phyloP scores from a whole-genome alignment of 53 echinoderm and acorn worm species.

The Paracentrotus lividus region DNA sequence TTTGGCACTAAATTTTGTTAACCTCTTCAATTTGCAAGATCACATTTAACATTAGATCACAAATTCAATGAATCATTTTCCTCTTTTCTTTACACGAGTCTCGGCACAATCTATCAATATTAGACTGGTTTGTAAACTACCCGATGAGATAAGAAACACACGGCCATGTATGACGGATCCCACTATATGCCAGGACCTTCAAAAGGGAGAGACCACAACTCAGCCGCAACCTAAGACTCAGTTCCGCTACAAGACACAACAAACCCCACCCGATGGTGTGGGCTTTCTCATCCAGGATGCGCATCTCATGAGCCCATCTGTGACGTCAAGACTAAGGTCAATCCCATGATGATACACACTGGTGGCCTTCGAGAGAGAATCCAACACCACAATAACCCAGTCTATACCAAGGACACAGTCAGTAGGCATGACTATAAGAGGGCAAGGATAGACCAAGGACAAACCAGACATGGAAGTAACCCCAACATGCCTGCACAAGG shows the following conservation, averaged over 20 bases:
- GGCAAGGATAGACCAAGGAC: constrained; percentile 46
- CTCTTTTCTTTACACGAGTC: constrained; percentile 28
- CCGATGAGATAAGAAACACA: constrained; percentile 62
- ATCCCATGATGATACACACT: constrained; percentile 73
- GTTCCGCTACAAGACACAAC: constrained; percentile 78
- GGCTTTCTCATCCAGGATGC: constrained; percentile 93
- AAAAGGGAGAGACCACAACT: constrained; percentile 58
- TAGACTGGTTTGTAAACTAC: constrained; percentile 90
- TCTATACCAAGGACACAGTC: constrained; percentile 81
- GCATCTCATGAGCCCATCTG: constrained; percentile 91
- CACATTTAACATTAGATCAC: too few species aligned
- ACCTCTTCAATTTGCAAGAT: too few species aligned
- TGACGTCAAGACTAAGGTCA: constrained; percentile 84
- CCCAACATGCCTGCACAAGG: constrained; percentile 78
- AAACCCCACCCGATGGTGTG: constrained; percentile 90
- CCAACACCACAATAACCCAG: constrained; percentile 60
- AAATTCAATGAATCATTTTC: too few species aligned
- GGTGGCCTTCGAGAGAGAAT: constrained; percentile 80
- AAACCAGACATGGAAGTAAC: constrained; percentile 90
- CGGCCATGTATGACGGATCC: constrained; percentile 22
- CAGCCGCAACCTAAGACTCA: constrained; percentile 70
- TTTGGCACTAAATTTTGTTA: too few species aligned
- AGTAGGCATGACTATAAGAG: constrained; percentile 80
- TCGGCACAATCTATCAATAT: too few species aligned
- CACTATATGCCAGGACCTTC: constrained; percentile 75